Evolutionary conservation across 1,140 invertebrate species (phyloP), one percentile per base, ranked within the genome.

Genomic region (Ceratina japonica): DNA sequence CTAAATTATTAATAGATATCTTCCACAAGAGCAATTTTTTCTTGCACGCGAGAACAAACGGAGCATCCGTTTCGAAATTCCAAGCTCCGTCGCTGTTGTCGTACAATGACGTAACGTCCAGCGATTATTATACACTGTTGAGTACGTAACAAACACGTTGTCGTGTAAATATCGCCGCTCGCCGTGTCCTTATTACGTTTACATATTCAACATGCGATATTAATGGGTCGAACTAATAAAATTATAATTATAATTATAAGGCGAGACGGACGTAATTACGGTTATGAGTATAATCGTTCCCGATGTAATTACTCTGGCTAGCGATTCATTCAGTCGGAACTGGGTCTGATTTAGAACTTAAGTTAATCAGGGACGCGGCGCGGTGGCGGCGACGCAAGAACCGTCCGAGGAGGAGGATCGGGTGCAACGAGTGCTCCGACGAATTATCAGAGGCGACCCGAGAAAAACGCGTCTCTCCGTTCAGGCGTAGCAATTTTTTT

Each of bases 401-500:
- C 15, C 62, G 24, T n/a, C 22, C 31, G 22, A 44, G 37, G 5
- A 44, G 37, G 37, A 44, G 54, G 65, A 61, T 15, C 63, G 78
- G 24, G 51, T 44, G n/a, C 81, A 65, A 54, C 68, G 56, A 84
- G 74, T 56, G 44, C 10, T 66, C 63, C 61, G 68, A 84, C 82
- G 82, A 84, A 84, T 83, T 83, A 82, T 69, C 68, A 74, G 71
- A 59, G 66, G 16, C 61, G 69, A 73, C 15, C 18, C 13, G 58
- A 79, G 82, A 82, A 82, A 85, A 82, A 79, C 75, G 75, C 70
- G 72, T 84, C 79, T 84, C 78, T 78, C 79, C 75, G 52, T 78
- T 81, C 83, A 68, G 68, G 72, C 83, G 73, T 86, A 85, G 69
- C 83, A 75, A 86, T 85, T 86, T 56, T 86, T 86, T 82, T 76